phyloP scores from a whole-genome alignment of 1,140 invertebrate genomes.

The Reticulitermes speratus region DNA sequence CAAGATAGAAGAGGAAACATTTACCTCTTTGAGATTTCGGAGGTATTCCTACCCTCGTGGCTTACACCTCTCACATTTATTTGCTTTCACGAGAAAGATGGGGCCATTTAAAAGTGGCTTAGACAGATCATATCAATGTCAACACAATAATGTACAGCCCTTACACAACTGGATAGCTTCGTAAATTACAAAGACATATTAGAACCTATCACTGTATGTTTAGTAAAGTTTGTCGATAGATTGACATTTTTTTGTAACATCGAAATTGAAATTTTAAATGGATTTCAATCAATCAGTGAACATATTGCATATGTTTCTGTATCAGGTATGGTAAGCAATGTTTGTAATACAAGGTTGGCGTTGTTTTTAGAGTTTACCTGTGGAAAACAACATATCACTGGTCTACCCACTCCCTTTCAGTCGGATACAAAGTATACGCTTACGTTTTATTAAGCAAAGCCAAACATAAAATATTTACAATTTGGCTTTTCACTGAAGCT shows the following conservation, averaged over 20 bases:
- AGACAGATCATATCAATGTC: too few species aligned
- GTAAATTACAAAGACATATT: too few species aligned
- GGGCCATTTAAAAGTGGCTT: too few species aligned
- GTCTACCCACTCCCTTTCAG: neutral
- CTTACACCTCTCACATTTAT: too few species aligned
- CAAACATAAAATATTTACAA: constrained; percentile 8
- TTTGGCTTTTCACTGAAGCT: neutral
- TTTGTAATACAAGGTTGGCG: neutral
- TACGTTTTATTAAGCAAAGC: neutral
- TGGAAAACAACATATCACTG: neutral
- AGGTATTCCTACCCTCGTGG: too few species aligned
- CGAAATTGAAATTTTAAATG: neutral
- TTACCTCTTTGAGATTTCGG: too few species aligned
- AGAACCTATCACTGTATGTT: too few species aligned
- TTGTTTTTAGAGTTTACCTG: neutral
- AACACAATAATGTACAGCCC: too few species aligned
- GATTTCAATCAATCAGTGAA: neutral
- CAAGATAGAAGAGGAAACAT: too few species aligned
- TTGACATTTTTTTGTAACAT: neutral
- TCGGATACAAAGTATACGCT: neutral
- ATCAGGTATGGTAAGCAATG: neutral
- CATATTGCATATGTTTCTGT: neutral
- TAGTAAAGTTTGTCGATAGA: too few species aligned
- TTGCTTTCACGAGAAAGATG: too few species aligned
- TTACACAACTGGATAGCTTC: too few species aligned